Evolutionary conservation across 2,797 vertebrate genomes (phyloP).

Genomic region (Sebastiscus albofasciatus): DNA sequence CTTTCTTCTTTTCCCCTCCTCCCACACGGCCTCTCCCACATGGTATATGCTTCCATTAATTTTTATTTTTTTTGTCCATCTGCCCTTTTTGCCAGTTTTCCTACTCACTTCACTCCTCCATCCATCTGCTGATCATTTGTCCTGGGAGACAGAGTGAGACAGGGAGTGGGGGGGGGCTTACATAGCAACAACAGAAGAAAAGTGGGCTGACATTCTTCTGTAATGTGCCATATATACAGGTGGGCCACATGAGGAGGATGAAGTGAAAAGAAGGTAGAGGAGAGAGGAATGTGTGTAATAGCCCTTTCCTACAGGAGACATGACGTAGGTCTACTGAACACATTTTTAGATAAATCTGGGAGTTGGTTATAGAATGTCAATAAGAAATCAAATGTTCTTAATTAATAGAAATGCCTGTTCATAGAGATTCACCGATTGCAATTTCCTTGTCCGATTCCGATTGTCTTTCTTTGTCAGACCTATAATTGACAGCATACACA

Average conservation of each 20-base stretch:
- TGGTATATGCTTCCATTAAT: not conserved
- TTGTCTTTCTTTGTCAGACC: not conserved
- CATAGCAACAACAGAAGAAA: constrained; percentile 25
- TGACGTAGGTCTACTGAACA: not conserved
- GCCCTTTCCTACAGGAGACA: not conserved
- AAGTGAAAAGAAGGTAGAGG: not conserved
- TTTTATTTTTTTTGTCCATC: constrained; percentile 17
- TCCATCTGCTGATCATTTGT: constrained; percentile 61
- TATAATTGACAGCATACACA: not conserved
- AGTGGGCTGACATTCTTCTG: constrained; percentile 34
- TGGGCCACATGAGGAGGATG: not conserved
- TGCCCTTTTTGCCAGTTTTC: constrained; percentile 52
- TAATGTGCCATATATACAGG: constrained; percentile 13
- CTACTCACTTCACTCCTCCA: constrained; percentile 60
- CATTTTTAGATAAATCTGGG: not conserved
- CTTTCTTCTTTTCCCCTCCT: constrained; percentile 30
- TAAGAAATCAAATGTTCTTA: not conserved
- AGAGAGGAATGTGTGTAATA: not conserved
- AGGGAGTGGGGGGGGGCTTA: not conserved
- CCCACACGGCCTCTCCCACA: constrained; percentile 41
- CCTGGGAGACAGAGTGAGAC: constrained; percentile 22
- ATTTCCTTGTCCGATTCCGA: not conserved
- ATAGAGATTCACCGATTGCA: not conserved
- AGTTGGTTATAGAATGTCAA: not conserved
- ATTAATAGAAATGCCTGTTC: not conserved